Conservation (phyloP, 2,113 vertebrate species). For the Romanogobio albipinnatus region DNA sequence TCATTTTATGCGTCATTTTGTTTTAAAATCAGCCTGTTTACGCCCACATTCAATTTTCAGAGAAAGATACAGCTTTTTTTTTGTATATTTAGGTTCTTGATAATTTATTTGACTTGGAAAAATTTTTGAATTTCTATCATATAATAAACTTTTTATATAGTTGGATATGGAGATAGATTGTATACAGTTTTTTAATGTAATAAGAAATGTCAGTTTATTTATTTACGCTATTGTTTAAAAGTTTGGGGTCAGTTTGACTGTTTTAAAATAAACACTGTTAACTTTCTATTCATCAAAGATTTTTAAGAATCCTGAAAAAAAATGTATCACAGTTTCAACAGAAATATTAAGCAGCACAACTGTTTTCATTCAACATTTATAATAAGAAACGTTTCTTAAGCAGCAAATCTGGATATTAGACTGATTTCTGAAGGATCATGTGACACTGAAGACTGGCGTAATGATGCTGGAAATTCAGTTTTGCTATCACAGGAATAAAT, state of each 20-base stretch:
- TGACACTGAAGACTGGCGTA: background rate
- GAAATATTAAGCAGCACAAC: background rate
- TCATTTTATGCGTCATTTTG: background rate
- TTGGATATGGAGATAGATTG: background rate
- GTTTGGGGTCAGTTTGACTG: background rate
- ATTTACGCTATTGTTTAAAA: background rate
- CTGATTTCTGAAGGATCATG: background rate
- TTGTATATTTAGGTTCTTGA: background rate
- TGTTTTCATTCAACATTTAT: background rate
- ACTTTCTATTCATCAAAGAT: background rate
- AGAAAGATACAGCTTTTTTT: background rate
- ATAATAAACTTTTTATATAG: background rate
- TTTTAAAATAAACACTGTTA: no score
- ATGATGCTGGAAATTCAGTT: background rate
- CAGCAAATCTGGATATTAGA: background rate
- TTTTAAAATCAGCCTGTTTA: background rate
- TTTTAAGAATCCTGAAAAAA: background rate
- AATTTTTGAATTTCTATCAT: background rate
- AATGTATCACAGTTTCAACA: background rate
- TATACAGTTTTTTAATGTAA: background rate
- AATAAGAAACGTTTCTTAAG: background rate
- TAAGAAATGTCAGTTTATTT: background rate
- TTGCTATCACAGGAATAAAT: background rate
- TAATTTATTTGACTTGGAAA: background rate
- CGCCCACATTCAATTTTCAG: background rate